Conservation (phyloP, 2,888 invertebrate species). For the Itoplectis maculator region DNA sequence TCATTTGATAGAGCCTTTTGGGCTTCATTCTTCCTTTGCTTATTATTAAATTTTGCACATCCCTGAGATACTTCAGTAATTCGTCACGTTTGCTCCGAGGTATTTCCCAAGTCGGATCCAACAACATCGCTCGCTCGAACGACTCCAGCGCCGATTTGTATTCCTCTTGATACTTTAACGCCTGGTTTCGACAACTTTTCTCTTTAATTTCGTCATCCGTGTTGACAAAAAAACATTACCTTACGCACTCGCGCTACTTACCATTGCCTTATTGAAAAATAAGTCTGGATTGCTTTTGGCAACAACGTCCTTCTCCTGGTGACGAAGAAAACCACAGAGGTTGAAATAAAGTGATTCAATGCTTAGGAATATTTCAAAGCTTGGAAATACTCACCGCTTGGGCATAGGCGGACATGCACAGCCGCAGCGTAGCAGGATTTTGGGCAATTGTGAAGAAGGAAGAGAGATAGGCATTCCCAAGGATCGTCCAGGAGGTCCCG, state of each 20-base stretch:
- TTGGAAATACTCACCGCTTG: constrained; percentile 89
- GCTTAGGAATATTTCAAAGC: not conserved
- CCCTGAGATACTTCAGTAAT: constrained; percentile 88
- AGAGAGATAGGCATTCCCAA: constrained; percentile 94
- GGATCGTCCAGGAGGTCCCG: constrained; percentile 93
- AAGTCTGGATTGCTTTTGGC: constrained; percentile 92
- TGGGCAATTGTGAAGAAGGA: constrained; percentile 92
- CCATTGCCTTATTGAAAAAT: constrained; percentile 93
- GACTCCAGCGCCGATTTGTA: constrained; percentile 90
- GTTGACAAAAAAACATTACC: not conserved
- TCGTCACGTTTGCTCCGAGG: constrained; percentile 88
- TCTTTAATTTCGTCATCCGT: not conserved
- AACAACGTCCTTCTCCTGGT: constrained; percentile 89
- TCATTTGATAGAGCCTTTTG: constrained; percentile 89
- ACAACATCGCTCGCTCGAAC: constrained; percentile 88
- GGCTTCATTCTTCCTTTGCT: constrained; percentile 91
- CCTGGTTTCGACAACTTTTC: constrained; percentile 85
- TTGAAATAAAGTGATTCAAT: not conserved
- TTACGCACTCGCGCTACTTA: constrained; percentile 85
- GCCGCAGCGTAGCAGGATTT: constrained; percentile 89
- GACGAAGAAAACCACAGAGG: constrained; percentile 47
- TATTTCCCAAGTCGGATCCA: constrained; percentile 92
- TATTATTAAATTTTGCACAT: constrained; percentile 88
- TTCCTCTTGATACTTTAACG: constrained; percentile 92
- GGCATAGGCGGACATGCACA: constrained; percentile 92